Conservation (phyloP, 2,113 vertebrate genomes). For the Paedocypris sp. region DNA sequence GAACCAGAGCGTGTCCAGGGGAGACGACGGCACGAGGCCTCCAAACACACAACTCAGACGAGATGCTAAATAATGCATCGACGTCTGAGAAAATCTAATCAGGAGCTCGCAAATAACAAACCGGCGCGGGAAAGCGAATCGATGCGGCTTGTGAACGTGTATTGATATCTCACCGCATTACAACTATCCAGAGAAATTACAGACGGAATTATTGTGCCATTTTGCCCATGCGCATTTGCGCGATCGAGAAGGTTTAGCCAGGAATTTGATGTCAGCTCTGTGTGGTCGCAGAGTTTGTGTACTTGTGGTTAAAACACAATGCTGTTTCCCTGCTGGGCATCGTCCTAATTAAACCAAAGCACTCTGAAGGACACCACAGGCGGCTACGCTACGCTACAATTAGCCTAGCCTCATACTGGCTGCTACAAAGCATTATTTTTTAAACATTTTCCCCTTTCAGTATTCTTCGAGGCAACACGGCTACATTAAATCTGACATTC, state of each 20-base stretch:
- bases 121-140: conserved; percentile 32
- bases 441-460: not conserved
- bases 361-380: conserved; percentile 44
- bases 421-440: conserved; percentile 5
- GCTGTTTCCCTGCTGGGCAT: conserved; percentile 23
- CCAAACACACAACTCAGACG: conserved; percentile 11
- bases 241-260: not conserved
- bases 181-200: not conserved
- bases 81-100: conserved; percentile 47
- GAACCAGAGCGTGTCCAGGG: not conserved
- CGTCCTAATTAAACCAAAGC: conserved; percentile 50
- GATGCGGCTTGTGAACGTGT: conserved; percentile 40
- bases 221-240: not conserved
- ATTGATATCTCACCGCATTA: conserved; percentile 33
- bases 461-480: conserved; percentile 14
- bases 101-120: conserved; percentile 37
- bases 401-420: conserved; percentile 39
- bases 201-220: not conserved
- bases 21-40: conserved; percentile 1
- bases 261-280: not conserved
- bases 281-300: not conserved
- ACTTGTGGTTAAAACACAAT: not conserved
- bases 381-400: conserved; percentile 44
- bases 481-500: conserved; percentile 20
- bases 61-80: conserved; percentile 32